Conservation (phyloP, 2,888 invertebrate species). For the Zeuzera pyrina region DNA sequence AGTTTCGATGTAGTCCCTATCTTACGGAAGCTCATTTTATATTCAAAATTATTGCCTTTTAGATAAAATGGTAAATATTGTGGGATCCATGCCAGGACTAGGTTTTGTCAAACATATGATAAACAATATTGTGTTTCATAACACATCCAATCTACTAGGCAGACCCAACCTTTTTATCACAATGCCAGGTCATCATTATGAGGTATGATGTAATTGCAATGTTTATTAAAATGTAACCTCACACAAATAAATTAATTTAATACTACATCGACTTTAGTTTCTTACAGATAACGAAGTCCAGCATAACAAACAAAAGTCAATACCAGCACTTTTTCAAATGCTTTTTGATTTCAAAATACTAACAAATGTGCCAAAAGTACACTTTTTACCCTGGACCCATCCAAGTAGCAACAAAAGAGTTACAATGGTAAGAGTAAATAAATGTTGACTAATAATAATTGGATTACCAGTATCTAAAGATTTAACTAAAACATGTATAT, state of each 20-base stretch:
- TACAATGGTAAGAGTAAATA: constrained; percentile 31
- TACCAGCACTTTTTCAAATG: constrained; percentile 77
- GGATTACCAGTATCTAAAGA: neutral
- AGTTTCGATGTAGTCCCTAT: no score
- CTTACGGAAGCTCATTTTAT: no score
- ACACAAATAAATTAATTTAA: constrained; percentile 1
- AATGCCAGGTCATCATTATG: constrained; percentile 74
- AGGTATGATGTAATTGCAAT: constrained; percentile 50
- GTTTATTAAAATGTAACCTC: neutral
- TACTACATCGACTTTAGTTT: constrained; percentile 54
- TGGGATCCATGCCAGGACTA: constrained; percentile 72
- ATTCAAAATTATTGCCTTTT: constrained; percentile 29
- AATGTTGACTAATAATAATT: neutral
- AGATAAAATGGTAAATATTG: constrained; percentile 72
- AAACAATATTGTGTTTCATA: constrained; percentile 73
- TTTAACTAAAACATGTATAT: constrained; percentile 10
- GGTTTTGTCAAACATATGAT: constrained; percentile 77
- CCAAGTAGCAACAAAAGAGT: constrained; percentile 33
- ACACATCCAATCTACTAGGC: constrained; percentile 69
- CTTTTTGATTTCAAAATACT: constrained; percentile 77
- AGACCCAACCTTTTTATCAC: constrained; percentile 76
- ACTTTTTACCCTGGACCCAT: constrained; percentile 77
- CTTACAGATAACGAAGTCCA: constrained; percentile 70
- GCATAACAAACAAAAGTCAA: constrained; percentile 73
- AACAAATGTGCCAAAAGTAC: constrained; percentile 73